Evolutionary conservation across 2,888 invertebrate species (phyloP), one percentile per base, ranked within the genome.

Genomic region (Sericinus montela): DNA sequence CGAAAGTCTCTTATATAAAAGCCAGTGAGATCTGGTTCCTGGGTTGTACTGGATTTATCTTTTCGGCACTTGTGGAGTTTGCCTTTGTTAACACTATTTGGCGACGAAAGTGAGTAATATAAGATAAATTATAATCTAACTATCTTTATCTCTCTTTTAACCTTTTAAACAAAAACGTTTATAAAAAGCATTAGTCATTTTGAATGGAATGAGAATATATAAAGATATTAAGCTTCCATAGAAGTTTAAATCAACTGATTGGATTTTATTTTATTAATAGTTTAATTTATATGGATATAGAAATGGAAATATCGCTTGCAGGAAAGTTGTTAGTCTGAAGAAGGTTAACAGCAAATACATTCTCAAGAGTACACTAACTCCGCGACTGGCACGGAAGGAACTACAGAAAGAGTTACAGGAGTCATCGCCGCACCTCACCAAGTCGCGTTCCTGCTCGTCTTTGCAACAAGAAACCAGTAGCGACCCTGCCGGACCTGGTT

Each of bases 1-100:
- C 96, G 0, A 96, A 96, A 78, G 96, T 96, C 15, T 96, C 96
- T 1, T 96, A 96, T 67, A 95, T 96, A 53, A 97, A 96, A 80
- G 95, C 95, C 1, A 95, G 95, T 54, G 96, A 97, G 79, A 94
- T 96, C 53, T 97, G 96, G 96, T 96, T 96, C 75, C 81, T 97
- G 46, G 95, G 94, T 4, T 96, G 96, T 67, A 94, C 93, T 1
- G 92, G 93, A 37, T 96, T 96, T 67, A 94, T 96, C 58, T 96
- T 96, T 76, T 93, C 94, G 13, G 95, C 95, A 9, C 91, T 96
- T 69, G 93, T 95, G 0, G 96, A 96, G 73, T 96, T 96, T 67
- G 96, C 96, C 4, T 96, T 96, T 66, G 96, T 96, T 36, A 96
- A 96, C 71, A 95, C 94, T 6, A 96, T 96, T 68, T 96, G 95